A percentile compares a stretch with the other conserved stretches of the same genome.
These are phyloP conservation scores for Halesus radiatus DNA, from an alignment of 1,140 invertebrate genomes.

Conservation along the genomic window DNA sequence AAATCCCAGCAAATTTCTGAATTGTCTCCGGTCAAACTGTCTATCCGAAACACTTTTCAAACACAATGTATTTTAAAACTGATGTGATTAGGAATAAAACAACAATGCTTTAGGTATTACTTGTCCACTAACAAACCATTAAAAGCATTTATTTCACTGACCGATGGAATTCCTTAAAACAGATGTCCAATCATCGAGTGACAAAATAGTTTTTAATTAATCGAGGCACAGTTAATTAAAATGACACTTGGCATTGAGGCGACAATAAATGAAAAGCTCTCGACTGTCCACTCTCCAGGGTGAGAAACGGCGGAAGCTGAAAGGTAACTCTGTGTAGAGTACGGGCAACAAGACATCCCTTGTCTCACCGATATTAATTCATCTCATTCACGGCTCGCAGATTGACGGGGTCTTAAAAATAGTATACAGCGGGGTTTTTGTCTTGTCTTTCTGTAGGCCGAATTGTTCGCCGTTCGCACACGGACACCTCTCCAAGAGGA, in stretches of 20 bases:
- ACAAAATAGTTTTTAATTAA: conserved; percentile 3
- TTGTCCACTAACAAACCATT: too few relatives aligned
- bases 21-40: too few relatives aligned
- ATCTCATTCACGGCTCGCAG: conserved; percentile 33
- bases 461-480: conserved; percentile 42
- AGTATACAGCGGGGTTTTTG: conserved; percentile 24
- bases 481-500: conserved; percentile 44
- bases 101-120: too few relatives aligned
- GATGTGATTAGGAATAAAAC: too few relatives aligned
- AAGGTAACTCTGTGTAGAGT: too few relatives aligned
- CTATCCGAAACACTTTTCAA: too few relatives aligned
- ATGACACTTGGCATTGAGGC: too few relatives aligned
- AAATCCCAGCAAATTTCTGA: too few relatives aligned
- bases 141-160: conserved; percentile 2
- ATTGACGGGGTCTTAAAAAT: conserved; percentile 42
- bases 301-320: too few relatives aligned
- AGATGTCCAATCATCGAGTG: neutral
- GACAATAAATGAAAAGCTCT: too few relatives aligned
- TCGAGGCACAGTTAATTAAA: conserved; percentile 2
- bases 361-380: conserved; percentile 33
- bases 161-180: neutral
- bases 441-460: conserved; percentile 36
- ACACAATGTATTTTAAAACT: too few relatives aligned
- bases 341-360: conserved; percentile 13
- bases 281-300: too few relatives aligned